A percentile compares a stretch with the other conserved stretches of the same genome.
These are phyloP conservation scores for Lates calcarifer DNA, from an alignment of 2,113 vertebrate species.

Conservation along the genomic window DNA sequence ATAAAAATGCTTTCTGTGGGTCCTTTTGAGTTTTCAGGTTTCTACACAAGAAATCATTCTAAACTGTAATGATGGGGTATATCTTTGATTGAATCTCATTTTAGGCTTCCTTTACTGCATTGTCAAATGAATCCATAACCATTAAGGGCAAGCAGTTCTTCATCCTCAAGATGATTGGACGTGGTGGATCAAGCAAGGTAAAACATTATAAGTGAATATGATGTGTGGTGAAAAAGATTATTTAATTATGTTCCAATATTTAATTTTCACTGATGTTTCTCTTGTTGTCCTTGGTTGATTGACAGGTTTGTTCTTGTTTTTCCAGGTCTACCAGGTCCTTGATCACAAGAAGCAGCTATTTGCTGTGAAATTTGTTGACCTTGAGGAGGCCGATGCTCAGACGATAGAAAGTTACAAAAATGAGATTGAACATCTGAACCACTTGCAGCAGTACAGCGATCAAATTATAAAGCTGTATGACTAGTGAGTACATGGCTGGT, in stretches of 20 bases:
- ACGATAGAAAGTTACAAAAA: constrained; percentile 96
- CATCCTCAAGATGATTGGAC: constrained; percentile 95
- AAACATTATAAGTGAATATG: neutral
- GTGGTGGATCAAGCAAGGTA: constrained; percentile 97
- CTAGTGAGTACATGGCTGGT: constrained; percentile 87
- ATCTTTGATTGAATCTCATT: constrained; percentile 37
- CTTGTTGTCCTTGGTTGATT: neutral
- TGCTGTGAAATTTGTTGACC: constrained; percentile 95
- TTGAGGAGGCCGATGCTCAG: constrained; percentile 93
- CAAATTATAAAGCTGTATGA: constrained; percentile 97
- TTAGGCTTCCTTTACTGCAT: constrained; percentile 83
- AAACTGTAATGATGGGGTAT: neutral
- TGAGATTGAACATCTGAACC: constrained; percentile 95
- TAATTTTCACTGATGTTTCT: neutral
- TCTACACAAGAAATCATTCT: neutral
- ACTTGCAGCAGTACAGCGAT: constrained; percentile 94
- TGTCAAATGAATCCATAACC: constrained; percentile 89
- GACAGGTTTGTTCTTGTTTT: neutral
- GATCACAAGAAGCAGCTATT: constrained; percentile 93
- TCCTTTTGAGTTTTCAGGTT: neutral
- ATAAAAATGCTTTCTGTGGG: neutral
- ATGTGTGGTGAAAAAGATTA: neutral
- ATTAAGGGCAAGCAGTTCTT: constrained; percentile 93
- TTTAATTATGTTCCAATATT: neutral
- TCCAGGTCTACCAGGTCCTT: constrained; percentile 96